Base-by-base conservation (phyloP, 2,797 vertebrate genomes). In the Sylvia borin region DNA sequence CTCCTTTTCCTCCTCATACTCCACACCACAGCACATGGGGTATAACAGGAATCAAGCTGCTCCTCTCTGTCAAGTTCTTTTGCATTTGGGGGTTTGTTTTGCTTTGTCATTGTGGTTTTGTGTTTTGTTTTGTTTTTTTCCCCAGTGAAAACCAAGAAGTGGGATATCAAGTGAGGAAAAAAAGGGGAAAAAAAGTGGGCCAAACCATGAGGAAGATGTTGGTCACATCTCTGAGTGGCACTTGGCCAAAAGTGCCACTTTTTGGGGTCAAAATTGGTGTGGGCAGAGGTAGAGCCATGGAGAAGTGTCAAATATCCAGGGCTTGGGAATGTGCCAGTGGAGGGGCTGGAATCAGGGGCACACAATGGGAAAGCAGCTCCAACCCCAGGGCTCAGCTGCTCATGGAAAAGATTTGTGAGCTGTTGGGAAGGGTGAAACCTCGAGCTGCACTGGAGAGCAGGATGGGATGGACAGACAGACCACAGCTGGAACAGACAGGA, bases 381-480 rank as follows among this genome's bases (percentile, higher is more conserved):
- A 34, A 5, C 10, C 10, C 42, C 2, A 25, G 50, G 43, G 38
- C 38, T 83, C 34, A 40, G 29, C 51, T n/a, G 32, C n/a, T 42
- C n/a, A 3, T 13, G 54, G 70, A 54, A n/a, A 50, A 55, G 24
- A 42, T 26, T 16, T 50, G 10, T 70, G 34, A 61, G 24, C 47
- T 12, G 0, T 19, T 1, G 3, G 13, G 25, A 43, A 42, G 38
- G 24, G 19, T 34, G 58, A 51, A 45, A 20, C 18, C 71, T 38
- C 0, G 1, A 55, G 19, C 45, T 9, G 31, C n/a, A 9, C 22
- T 10, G 4, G 47, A 15, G 58, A 17, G 20, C 0, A 0, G 34
- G 57, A 54, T 40, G 58, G 58, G 40, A 62, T n/a, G 42, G 75
- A 55, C 42, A 45, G 50, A 65, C 50, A 47, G n/a, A 20, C 16